A percentile compares a stretch with the other conserved stretches of the same genome.
These are phyloP conservation scores for Mythimna ferrago DNA, from an alignment of 2,888 invertebrate species.

Conservation along the genomic window DNA sequence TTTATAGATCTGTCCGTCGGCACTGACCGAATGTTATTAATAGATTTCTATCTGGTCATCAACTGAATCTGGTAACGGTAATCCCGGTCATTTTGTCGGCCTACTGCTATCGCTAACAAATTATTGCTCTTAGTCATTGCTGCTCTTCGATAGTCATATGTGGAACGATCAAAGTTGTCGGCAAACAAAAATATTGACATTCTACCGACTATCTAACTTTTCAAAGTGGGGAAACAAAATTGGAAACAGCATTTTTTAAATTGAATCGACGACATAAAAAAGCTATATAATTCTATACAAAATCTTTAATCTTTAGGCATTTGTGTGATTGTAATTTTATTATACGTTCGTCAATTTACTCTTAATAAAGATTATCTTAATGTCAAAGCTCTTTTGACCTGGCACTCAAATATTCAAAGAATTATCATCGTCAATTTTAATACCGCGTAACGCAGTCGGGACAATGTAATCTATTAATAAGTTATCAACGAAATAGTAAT, in stretches of 20 bases:
- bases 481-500: slow-evolving; percentile 53
- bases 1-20: slow-evolving; percentile 89
- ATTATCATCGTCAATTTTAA: slow-evolving; percentile 47
- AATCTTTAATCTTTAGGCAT: slow-evolving; percentile 33
- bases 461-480: slow-evolving; percentile 53
- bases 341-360: slow-evolving; percentile 56
- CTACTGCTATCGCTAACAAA: slow-evolving; percentile 85
- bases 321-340: slow-evolving; percentile 48
- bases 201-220: slow-evolving; percentile 34
- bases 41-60: slow-evolving; percentile 89
- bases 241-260: slow-evolving; percentile 20
- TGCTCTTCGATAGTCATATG: slow-evolving; percentile 58
- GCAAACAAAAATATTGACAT: slow-evolving; percentile 56
- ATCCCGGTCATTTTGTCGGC: slow-evolving; percentile 83
- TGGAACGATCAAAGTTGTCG: slow-evolving; percentile 53
- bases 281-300: slow-evolving; percentile 25
- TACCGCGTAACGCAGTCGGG: slow-evolving; percentile 53
- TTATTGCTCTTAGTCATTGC: slow-evolving; percentile 75
- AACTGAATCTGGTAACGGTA: slow-evolving; percentile 88
- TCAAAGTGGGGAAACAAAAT: background rate
- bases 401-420: slow-evolving; percentile 47
- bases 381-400: slow-evolving; percentile 41
- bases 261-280: slow-evolving; percentile 35
- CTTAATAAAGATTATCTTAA: slow-evolving; percentile 57
- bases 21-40: slow-evolving; percentile 89